Evolutionary conservation across 92 coral and sea anemone species (phyloP), one percentile per base, ranked within the genome.

Genomic region (Zoanthus solanderi): DNA sequence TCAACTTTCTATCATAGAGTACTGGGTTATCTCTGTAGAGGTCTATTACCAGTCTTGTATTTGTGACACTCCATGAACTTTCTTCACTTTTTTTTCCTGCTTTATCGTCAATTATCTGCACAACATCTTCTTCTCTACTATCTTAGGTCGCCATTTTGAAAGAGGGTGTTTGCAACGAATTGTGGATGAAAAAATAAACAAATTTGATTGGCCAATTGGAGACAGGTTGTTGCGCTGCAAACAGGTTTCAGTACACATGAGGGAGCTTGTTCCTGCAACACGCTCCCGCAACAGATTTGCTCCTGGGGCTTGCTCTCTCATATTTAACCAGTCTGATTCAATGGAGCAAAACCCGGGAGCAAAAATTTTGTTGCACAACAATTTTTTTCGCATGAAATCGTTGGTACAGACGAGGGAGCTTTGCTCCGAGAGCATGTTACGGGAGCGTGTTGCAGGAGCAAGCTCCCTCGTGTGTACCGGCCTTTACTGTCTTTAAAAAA

Each of bases 21-120:
- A 84, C 65, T 69, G 80, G 88, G 88, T 84, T 84, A 18, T 84
- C 88, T 75, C 89, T 53, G 28, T 75, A 85, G 46, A 85, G 78
- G 83, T 85, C 31, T 52, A 74, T 85, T 54, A 57, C 73, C 31
- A 85, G 83, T 73, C 89, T 9, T 2, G 85, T 32, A 78, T 78
- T 87, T 50, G 88, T 84, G 75, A 53, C 58, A 53, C 58, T 53
- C 58, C 58, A 53, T 53, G 58, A 53, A 53, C 58, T 53, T 53
- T 53, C 58, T 53, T 53, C 10, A 53, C 58, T 53, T 53, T 53
- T 53, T 53, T 7, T 53, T 3, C 58, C 58, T 53, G 58, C 58
- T 53, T 53, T 53, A 53, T 53, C 58, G 58, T 53, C 6, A 53
- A 53, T 53, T 53, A 53, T 53, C 58, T 53, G 58, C 58, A 53